Evolutionary conservation across 2,797 vertebrate species (phyloP), one percentile per base, ranked within the genome.

Genomic region (Eutrigla gurnardus): DNA sequence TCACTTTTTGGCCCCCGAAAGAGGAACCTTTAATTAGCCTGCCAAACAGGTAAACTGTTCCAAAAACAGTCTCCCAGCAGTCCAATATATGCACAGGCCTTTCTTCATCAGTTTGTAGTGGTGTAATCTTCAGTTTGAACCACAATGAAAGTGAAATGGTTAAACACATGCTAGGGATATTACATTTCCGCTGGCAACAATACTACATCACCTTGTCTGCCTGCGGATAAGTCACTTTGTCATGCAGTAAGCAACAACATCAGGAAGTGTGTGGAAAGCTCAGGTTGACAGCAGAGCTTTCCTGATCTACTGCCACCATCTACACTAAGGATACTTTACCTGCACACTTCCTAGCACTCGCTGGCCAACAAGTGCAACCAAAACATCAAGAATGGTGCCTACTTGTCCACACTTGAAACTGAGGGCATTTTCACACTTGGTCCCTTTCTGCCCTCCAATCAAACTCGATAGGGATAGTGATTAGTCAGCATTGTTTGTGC

Each of bases 191-290:
- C 4, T 62, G 59, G 65, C 57, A 50, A 15, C 18, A 35, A 64
- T 55, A 53, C 66, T 35, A 11, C 65, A 32, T 59, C 70, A 71
- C 39, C 63, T 64, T 17, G 43, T 55, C 46, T 45, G 53, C 50
- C 49, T 67, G 73, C 54, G 4, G 52, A 65, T 37, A 40, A 64
- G 71, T 70, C 62, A 17, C 18, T 71, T 80, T 76, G 65, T 75
- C 73, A 76, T 58, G 72, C 70, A 69, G 63, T 36, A 18, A 66
- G 69, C 66, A 57, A 53, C 57, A 12, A 10, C 45, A 25, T 66
- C 36, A 64, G 46, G 33, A 52, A 39, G 43, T n/a, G 43, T 54
- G 61, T 45, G 52, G 6, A 65, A 25, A 63, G 47, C 37, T 68
- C 12, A 10, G n/a, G 47, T 10, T 25, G 70, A 74, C 47, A 59